phyloP scores from a whole-genome alignment of 2,888 invertebrate species.

The Synanthedon formicaeformis region DNA sequence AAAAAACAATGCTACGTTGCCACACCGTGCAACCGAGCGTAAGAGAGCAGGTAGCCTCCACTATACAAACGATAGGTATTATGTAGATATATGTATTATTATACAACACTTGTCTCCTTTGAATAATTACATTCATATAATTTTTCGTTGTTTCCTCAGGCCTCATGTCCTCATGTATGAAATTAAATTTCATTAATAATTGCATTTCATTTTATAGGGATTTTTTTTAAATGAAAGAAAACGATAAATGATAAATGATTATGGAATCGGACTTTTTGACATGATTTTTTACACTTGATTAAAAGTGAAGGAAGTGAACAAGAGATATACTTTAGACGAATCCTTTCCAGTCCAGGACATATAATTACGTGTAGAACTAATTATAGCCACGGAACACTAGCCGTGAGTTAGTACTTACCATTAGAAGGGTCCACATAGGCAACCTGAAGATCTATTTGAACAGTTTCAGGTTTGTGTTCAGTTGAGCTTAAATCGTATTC shows the following conservation, averaged over 20 bases:
- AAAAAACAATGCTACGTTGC: slow-evolving; percentile 65
- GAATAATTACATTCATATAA: slow-evolving; percentile 29
- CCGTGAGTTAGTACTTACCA: slow-evolving; percentile 55
- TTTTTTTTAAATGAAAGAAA: slow-evolving; percentile 16
- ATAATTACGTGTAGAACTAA: slow-evolving; percentile 1
- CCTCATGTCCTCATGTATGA: slow-evolving; percentile 44
- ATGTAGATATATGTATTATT: slow-evolving; percentile 36
- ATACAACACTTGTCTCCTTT: slow-evolving; percentile 52
- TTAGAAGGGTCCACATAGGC: slow-evolving; percentile 71
- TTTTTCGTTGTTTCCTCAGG: slow-evolving; percentile 17
- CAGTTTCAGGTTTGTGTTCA: slow-evolving; percentile 62
- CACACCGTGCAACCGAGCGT: slow-evolving; percentile 49
- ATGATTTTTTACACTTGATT: no score
- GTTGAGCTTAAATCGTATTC: slow-evolving; percentile 56
- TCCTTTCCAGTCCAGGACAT: neutral
- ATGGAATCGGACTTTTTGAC: no score
- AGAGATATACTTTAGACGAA: no score
- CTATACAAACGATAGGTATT: slow-evolving; percentile 47
- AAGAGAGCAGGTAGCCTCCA: slow-evolving; percentile 54
- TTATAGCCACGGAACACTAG: slow-evolving; percentile 1
- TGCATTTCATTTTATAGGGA: slow-evolving; percentile 10
- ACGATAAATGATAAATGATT: no score
- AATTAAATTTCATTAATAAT: no score
- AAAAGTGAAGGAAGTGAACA: no score
- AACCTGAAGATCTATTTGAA: slow-evolving; percentile 73